Percentiles rank a stretch among this genome's conserved stretches.
These are phyloP conservation scores for Oryzias javanicus DNA, from an alignment of 2,113 vertebrate genomes.

Conservation along the genomic window DNA sequence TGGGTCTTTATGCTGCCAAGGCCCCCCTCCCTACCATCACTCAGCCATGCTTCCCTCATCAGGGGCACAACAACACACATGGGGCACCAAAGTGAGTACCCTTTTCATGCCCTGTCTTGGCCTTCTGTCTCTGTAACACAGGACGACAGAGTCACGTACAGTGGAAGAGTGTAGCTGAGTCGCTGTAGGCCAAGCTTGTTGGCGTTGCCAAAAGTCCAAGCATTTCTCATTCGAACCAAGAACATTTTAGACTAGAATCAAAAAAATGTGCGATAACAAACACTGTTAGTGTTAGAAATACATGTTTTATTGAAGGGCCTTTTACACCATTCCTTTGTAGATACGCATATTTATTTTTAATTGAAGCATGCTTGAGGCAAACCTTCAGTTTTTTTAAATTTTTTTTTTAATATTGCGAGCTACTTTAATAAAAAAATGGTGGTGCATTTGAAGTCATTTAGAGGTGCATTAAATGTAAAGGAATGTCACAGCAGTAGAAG, in stretches of 20 bases:
- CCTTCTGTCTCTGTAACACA: conserved; percentile 24
- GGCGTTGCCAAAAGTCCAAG: conserved; percentile 56
- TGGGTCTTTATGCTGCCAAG: conserved; percentile 74
- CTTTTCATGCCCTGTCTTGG: conserved; percentile 43
- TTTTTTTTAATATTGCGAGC: too few relatives aligned
- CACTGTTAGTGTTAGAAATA: conserved; percentile 32
- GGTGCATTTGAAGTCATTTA: too few relatives aligned
- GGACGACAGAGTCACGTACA: conserved; percentile 51
- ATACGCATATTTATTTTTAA: too few relatives aligned
- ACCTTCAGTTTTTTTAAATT: too few relatives aligned
- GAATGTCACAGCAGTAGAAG: neutral
- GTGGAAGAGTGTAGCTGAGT: conserved; percentile 38
- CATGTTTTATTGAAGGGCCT: too few relatives aligned
- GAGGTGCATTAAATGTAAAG: too few relatives aligned
- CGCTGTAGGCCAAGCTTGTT: conserved; percentile 43
- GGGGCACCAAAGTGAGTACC: conserved; percentile 44
- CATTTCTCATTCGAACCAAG: conserved; percentile 51
- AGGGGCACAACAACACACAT: conserved; percentile 56
- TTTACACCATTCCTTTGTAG: too few relatives aligned
- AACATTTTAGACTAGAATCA: conserved; percentile 55
- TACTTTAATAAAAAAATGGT: too few relatives aligned
- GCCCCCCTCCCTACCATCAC: conserved; percentile 27
- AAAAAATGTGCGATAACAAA: conserved; percentile 48
- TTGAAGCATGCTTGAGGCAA: too few relatives aligned
- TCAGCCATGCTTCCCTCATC: conserved; percentile 57